phyloP scores from a whole-genome alignment of 2,113 vertebrate species.

The Isichthys henryi region DNA sequence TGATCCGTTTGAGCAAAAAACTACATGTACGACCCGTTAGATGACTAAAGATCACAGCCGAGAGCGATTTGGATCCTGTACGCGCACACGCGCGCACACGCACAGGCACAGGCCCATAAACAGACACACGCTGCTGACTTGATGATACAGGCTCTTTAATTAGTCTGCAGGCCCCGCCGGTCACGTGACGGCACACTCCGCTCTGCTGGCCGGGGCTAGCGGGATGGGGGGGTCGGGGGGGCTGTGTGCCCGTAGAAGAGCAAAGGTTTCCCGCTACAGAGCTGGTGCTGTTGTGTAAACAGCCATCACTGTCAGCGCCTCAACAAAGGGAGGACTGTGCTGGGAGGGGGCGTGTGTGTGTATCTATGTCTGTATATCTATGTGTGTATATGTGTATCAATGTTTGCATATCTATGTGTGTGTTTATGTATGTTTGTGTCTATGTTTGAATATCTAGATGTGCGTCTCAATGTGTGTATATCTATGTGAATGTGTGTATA shows the following conservation, averaged over 20 bases:
- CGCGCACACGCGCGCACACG: neutral
- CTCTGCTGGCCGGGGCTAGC: neutral
- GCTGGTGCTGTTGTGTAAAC: slow-evolving; percentile 43
- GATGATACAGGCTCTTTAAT: neutral
- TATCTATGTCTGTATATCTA: too few relatives aligned
- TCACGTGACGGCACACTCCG: neutral
- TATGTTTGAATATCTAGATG: neutral
- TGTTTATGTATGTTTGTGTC: neutral
- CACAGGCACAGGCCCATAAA: neutral
- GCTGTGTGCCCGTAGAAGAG: neutral
- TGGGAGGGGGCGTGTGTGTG: neutral
- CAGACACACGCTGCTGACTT: neutral
- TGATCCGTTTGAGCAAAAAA: neutral
- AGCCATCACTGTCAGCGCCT: slow-evolving; percentile 43
- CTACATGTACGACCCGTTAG: neutral
- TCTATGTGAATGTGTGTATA: neutral
- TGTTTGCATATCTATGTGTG: neutral
- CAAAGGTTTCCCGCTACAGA: neutral
- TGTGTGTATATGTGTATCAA: neutral
- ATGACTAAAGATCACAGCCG: neutral
- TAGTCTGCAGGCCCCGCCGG: neutral
- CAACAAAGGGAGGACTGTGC: slow-evolving; percentile 44
- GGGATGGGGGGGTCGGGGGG: neutral
- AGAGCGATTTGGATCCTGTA: neutral
- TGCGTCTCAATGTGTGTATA: neutral